Conservation (phyloP, 2,888 invertebrate species). For the Hanleya hanleyi region DNA sequence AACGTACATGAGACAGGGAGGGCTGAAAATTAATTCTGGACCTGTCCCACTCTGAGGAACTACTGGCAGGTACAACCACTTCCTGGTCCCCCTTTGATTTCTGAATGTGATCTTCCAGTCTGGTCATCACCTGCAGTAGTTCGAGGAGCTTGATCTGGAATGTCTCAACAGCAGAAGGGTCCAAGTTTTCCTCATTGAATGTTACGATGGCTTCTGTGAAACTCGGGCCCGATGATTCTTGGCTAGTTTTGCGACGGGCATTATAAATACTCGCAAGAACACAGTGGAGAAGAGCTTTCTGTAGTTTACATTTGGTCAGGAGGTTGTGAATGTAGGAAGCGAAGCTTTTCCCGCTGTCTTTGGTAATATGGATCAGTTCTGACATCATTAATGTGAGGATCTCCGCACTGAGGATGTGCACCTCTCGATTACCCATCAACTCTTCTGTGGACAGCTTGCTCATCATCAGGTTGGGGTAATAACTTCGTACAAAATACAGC, state of each 20-base stretch:
- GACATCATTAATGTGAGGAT: conserved; percentile 82
- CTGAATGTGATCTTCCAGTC: conserved; percentile 83
- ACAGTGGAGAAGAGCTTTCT: conserved; percentile 87
- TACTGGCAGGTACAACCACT: conserved; percentile 11
- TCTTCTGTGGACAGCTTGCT: conserved; percentile 81
- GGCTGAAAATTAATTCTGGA: conserved; percentile 61
- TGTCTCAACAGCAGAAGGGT: conserved; percentile 63
- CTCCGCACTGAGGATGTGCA: conserved; percentile 85
- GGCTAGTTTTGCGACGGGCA: conserved; percentile 38
- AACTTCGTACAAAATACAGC: conserved; percentile 86
- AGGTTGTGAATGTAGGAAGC: conserved; percentile 84
- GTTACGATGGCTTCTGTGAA: conserved; percentile 84
- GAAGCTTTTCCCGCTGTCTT: conserved; percentile 84
- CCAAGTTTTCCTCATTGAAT: conserved; percentile 79
- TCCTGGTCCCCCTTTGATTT: conserved; percentile 75
- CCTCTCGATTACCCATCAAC: conserved; percentile 81
- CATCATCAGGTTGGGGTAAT: conserved; percentile 81
- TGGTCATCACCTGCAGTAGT: conserved; percentile 82
- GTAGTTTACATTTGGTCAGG: conserved; percentile 84
- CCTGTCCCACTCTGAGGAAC: conserved; percentile 50
- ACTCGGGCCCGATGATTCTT: conserved; percentile 70
- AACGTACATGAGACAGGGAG: conserved; percentile 57
- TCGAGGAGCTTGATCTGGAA: conserved; percentile 74
- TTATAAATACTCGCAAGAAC: conserved; percentile 84
- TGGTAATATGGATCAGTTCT: conserved; percentile 78